phyloP scores from a whole-genome alignment of 1,140 invertebrate genomes.

The Bactericera cockerelli region DNA sequence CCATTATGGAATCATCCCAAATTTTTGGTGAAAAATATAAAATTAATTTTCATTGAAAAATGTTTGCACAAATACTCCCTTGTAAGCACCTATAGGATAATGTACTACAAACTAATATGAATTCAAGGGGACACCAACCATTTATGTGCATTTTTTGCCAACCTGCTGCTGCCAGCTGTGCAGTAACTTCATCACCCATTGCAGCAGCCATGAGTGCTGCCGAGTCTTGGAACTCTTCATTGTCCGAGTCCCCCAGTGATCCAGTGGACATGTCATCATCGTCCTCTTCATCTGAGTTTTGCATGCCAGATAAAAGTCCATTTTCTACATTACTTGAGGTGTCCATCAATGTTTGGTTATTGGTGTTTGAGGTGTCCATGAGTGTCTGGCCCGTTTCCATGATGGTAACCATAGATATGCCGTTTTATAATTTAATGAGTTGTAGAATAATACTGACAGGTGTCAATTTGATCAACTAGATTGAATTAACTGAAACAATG shows the following conservation, averaged over 20 bases:
- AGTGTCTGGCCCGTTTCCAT: conserved; percentile 1
- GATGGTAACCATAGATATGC: conserved; percentile 18
- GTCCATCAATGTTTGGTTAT: conserved; percentile 18
- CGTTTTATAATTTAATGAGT: neutral
- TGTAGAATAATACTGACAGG: neutral
- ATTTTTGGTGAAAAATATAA: no score
- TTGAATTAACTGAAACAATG: no score
- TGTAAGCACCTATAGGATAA: no score
- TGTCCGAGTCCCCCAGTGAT: conserved; percentile 28
- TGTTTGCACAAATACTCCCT: no score
- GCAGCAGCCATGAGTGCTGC: conserved; percentile 58
- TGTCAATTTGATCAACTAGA: no score
- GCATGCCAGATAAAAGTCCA: neutral
- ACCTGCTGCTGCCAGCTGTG: conserved; percentile 88
- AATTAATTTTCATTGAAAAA: no score
- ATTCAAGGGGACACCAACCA: conserved; percentile 31
- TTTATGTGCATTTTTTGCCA: conserved; percentile 37
- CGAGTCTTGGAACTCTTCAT: conserved; percentile 43
- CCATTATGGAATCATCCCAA: no score
- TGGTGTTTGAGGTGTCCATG: neutral
- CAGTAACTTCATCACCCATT: conserved; percentile 85
- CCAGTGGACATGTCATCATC: conserved; percentile 47
- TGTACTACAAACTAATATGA: no score
- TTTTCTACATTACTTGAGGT: conserved; percentile 12
- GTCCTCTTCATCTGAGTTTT: conserved; percentile 41